Percentiles rank a stretch among this genome's conserved stretches.
Conservation (phyloP, 2,888 invertebrate species). For the Hedychridium roseum region DNA sequence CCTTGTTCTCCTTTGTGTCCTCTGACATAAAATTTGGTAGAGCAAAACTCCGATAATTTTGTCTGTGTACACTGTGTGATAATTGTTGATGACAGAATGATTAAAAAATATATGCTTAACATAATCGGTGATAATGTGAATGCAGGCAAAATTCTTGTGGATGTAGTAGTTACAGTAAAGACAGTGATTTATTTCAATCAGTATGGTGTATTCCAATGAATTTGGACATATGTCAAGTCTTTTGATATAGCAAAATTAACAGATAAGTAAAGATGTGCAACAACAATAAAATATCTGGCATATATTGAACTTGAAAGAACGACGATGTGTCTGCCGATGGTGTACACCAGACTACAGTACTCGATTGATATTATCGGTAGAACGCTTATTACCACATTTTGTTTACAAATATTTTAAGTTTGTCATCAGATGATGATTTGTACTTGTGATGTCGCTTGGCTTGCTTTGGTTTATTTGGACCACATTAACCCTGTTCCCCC, state of each 20-base stretch:
- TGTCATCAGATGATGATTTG: too few species aligned
- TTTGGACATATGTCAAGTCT: too few species aligned
- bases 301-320: too few species aligned
- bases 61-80: slow-evolving; percentile 30
- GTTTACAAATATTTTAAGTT: slow-evolving; percentile 26
- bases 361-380: slow-evolving; percentile 35
- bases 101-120: slow-evolving; percentile 12
- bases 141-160: slow-evolving; percentile 39
- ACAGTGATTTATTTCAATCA: slow-evolving; percentile 16
- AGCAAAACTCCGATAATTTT: slow-evolving; percentile 27
- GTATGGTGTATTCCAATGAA: slow-evolving; percentile 30
- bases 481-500: slow-evolving; percentile 62
- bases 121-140: slow-evolving; percentile 12
- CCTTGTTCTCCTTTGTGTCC: slow-evolving; percentile 20
- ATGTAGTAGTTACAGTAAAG: slow-evolving; percentile 23
- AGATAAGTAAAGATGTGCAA: too few species aligned
- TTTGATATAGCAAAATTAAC: too few species aligned
- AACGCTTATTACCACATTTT: slow-evolving; percentile 40
- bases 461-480: slow-evolving; percentile 58
- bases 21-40: slow-evolving; percentile 24
- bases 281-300: too few species aligned
- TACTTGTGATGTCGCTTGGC: slow-evolving; percentile 54
- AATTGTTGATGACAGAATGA: slow-evolving; percentile 11
- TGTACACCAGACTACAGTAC: slow-evolving; percentile 28
- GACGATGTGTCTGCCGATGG: too few species aligned